Evolutionary conservation across 2,797 vertebrate species (phyloP), one percentile per base, ranked within the genome.

Genomic region (Cossypha niveicapilla): DNA sequence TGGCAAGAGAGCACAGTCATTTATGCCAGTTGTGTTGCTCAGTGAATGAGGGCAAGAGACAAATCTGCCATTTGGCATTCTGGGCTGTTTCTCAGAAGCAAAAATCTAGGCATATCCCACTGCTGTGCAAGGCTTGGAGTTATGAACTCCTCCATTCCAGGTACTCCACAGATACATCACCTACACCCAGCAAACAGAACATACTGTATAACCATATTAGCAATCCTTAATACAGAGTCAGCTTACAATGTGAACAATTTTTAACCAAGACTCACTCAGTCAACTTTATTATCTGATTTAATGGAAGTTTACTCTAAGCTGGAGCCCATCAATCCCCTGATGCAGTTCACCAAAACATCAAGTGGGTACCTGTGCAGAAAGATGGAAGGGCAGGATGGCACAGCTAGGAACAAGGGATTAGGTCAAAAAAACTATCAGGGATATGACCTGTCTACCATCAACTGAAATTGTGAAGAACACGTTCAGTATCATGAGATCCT

Each of bases 1-100:
- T 0, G 3, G 48, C 41, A 71, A 44, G 32, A 70, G 3, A 63
- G 30, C 47, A 54, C 0, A 0, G 41, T n/a, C 39, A 24, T 18
- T n/a, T 3, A 6, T 10, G 32, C 28, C n/a, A 32, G 8, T 6
- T 5, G 1, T 8, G 1, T 11, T n/a, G 11, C 18, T 18, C 10
- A 14, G 12, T 9, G 24, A 47, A 54, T 3, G 10, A 80, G 13
- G 22, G 11, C 3, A 3, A 42, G 18, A 39, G 5, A 66, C 4
- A 42, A 85, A 85, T 13, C 30, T 76, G 35, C 9, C 19, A 39
- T 62, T 54, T 70, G 32, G 18, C 44, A 79, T 35, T 47, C 27
- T 25, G 57, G 66, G 19, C 13, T 51, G 28, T 37, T 86, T 71
- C 61, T 68, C 74, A 41, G 7, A 53, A 85, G 30, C 13, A 73